phyloP scores from a whole-genome alignment of 2,888 invertebrate species.

The Metopia argyrocephala region DNA sequence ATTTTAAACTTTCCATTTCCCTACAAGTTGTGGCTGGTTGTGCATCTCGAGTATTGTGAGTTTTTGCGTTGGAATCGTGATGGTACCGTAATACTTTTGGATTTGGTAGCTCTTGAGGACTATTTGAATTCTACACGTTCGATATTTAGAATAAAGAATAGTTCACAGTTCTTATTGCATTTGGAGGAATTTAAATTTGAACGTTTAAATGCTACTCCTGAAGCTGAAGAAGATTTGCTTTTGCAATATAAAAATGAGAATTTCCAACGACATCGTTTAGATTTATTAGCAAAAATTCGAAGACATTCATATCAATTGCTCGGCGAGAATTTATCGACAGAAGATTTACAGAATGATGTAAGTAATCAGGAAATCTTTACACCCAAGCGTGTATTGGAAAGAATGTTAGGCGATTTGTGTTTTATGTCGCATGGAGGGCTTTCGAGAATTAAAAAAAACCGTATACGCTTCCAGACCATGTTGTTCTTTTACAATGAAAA shows the following conservation, averaged over 20 bases:
- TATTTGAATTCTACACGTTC: conserved; percentile 68
- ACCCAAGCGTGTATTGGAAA: conserved; percentile 47
- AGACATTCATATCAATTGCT: conserved; percentile 52
- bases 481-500: conserved; percentile 67
- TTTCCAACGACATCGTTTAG: conserved; percentile 69
- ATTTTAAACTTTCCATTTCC: conserved; percentile 69
- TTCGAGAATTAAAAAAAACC: conserved; percentile 66
- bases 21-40: conserved; percentile 68
- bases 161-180: conserved; percentile 66
- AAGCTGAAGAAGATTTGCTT: conserved; percentile 66
- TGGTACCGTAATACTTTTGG: conserved; percentile 68
- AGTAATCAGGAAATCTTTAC: background rate
- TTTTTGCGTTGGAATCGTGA: conserved; percentile 70
- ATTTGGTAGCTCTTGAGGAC: conserved; percentile 65
- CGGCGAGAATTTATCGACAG: conserved; percentile 4
- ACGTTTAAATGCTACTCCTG: conserved; percentile 63
- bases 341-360: background rate
- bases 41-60: conserved; percentile 67
- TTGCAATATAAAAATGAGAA: conserved; percentile 68
- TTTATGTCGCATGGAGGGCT: conserved; percentile 67
- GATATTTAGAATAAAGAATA: conserved; percentile 69
- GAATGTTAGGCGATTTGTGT: conserved; percentile 67
- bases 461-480: conserved; percentile 67
- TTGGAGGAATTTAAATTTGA: conserved; percentile 67
- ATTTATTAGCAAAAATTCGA: conserved; percentile 67